Percentiles rank a stretch among this genome's conserved stretches.
Conservation (phyloP, 1,140 invertebrate species). For the Trichoplusia ni region DNA sequence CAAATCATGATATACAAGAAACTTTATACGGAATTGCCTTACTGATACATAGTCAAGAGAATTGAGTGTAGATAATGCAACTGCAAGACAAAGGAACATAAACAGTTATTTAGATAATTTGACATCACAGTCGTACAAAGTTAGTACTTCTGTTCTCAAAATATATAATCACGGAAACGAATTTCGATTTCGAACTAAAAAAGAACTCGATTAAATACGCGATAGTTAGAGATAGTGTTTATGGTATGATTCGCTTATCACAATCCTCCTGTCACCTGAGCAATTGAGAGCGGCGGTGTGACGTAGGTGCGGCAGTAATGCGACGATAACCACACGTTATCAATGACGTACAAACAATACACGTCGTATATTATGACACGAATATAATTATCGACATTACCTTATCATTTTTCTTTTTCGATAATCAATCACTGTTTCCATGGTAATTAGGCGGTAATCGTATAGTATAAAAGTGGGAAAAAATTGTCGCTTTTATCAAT, state of each 20-base stretch:
- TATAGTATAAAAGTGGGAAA: conserved; percentile 3
- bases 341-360: conserved; percentile 10
- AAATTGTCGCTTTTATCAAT: neutral
- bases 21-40: too few species aligned
- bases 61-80: too few species aligned
- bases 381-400: conserved; percentile 15
- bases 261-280: conserved; percentile 15
- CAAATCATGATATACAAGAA: too few species aligned
- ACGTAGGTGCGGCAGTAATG: conserved; percentile 27
- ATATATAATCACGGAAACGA: neutral
- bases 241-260: conserved; percentile 25
- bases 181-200: neutral
- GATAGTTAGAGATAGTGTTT: conserved; percentile 6
- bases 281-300: conserved; percentile 17
- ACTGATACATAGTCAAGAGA: too few species aligned
- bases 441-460: neutral
- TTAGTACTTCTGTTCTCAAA: too few species aligned
- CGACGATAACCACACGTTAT: conserved; percentile 27
- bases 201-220: neutral
- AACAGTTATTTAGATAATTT: too few species aligned
- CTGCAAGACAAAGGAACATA: too few species aligned
- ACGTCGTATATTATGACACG: neutral
- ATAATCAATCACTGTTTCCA: conserved; percentile 16
- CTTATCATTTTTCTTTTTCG: too few species aligned
- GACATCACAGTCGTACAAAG: too few species aligned